A percentile compares a stretch with the other conserved stretches of the same genome.
Conservation (phyloP, 2,888 invertebrate genomes). For the Drymonia ruficornis region DNA sequence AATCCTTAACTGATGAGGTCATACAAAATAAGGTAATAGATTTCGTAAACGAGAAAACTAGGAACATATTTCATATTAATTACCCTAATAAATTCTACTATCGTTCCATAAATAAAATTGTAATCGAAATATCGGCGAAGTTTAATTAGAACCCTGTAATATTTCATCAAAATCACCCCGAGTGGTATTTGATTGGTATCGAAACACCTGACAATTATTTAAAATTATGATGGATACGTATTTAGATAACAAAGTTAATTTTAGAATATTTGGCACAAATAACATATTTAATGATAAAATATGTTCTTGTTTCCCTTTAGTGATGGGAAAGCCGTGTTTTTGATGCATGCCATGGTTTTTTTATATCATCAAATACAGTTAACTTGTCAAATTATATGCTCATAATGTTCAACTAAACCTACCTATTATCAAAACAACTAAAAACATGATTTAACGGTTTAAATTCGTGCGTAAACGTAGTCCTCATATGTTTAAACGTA, state of each 20-base stretch:
- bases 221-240: not conserved
- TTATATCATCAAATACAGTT: no score
- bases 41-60: constrained; percentile 15
- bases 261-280: not conserved
- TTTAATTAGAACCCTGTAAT: constrained; percentile 35
- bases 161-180: constrained; percentile 25
- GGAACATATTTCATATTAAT: constrained; percentile 32
- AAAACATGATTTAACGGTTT: no score
- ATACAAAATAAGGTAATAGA: not conserved
- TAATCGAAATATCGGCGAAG: constrained; percentile 31
- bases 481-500: no score
- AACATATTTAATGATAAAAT: constrained; percentile 11
- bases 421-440: no score
- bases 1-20: not conserved
- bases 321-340: no score
- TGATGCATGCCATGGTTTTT: no score
- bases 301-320: no score
- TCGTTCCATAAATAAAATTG: constrained; percentile 30
- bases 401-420: no score
- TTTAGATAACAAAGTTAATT: not conserved
- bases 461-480: no score
- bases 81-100: constrained; percentile 28
- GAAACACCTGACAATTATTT: constrained; percentile 22
- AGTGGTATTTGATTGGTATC: constrained; percentile 30
- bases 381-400: no score